Conservation (phyloP, 2,113 vertebrate species). For the Lutjanus erythropterus region DNA sequence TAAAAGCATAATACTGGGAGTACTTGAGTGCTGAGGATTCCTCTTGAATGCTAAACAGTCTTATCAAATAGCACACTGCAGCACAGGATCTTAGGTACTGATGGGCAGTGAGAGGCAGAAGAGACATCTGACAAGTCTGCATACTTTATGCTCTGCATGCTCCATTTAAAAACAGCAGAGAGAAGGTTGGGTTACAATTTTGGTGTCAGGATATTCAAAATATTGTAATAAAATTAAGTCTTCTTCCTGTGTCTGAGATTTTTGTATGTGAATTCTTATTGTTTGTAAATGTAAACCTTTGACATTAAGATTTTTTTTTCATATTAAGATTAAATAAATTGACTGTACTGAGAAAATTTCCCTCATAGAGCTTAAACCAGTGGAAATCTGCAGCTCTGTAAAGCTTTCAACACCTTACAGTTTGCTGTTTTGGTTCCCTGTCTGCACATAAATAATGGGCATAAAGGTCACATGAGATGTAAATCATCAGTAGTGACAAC, state of each 20-base stretch:
- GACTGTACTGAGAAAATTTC: background rate
- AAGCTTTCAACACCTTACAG: background rate
- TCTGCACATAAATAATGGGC: constrained; percentile 4
- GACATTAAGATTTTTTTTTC: background rate
- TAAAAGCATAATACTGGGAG: constrained; percentile 81
- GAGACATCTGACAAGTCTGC: constrained; percentile 28
- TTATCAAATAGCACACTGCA: constrained; percentile 72
- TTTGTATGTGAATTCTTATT: background rate
- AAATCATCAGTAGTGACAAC: background rate
- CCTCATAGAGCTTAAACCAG: background rate
- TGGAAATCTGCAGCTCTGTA: background rate
- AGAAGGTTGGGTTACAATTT: background rate
- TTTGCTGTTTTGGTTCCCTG: background rate
- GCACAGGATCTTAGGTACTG: constrained; percentile 52
- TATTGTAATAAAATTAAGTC: background rate
- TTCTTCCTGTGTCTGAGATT: background rate
- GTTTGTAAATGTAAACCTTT: background rate
- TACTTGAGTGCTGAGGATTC: constrained; percentile 73
- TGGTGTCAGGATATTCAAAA: background rate
- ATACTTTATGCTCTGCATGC: background rate
- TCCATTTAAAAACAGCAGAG: constrained; percentile 1
- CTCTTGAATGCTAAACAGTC: constrained; percentile 80
- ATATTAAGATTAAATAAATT: background rate
- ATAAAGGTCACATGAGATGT: background rate
- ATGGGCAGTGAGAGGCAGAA: constrained; percentile 54